Percentiles rank a stretch among this genome's conserved stretches.
These are phyloP conservation scores for Bursaphelenchus okinawaensis DNA, from an alignment of 2,888 invertebrate genomes.

Conservation along the genomic window DNA sequence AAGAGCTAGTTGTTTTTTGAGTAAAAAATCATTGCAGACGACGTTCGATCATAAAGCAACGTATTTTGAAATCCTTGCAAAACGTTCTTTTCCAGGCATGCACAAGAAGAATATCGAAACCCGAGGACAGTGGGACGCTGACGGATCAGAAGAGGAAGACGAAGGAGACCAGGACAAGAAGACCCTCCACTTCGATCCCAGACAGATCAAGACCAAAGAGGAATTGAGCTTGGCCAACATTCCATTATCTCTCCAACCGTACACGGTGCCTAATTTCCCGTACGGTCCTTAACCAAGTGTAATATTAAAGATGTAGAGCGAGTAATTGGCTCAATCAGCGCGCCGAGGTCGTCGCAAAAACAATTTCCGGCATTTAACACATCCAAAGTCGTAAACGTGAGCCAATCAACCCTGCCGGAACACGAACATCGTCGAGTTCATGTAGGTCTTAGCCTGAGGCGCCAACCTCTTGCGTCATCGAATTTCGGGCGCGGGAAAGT, in stretches of 20 bases:
- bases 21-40: conserved; percentile 8
- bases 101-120: conserved; percentile 97
- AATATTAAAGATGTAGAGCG: background rate
- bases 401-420: background rate
- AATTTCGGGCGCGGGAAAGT: background rate
- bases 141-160: conserved; percentile 42
- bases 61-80: conserved; percentile 4
- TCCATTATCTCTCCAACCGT: conserved; percentile 1
- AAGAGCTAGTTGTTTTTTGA: background rate
- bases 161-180: conserved; percentile 30
- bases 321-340: conserved; percentile 15
- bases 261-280: background rate
- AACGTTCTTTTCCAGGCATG: conserved; percentile 74
- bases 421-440: background rate
- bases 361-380: conserved; percentile 15
- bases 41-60: too few species aligned
- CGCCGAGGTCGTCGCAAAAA: background rate
- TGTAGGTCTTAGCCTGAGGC: too few species aligned
- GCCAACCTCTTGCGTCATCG: background rate
- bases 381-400: background rate
- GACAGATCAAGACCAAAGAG: background rate
- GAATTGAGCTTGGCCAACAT: background rate
- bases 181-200: background rate
- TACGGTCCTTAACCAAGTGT: background rate
- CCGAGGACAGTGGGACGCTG: conserved; percentile 64